These are phyloP conservation scores for Cistogaster globosa DNA, from an alignment of 2,888 invertebrate genomes.

Conservation along the genomic window DNA sequence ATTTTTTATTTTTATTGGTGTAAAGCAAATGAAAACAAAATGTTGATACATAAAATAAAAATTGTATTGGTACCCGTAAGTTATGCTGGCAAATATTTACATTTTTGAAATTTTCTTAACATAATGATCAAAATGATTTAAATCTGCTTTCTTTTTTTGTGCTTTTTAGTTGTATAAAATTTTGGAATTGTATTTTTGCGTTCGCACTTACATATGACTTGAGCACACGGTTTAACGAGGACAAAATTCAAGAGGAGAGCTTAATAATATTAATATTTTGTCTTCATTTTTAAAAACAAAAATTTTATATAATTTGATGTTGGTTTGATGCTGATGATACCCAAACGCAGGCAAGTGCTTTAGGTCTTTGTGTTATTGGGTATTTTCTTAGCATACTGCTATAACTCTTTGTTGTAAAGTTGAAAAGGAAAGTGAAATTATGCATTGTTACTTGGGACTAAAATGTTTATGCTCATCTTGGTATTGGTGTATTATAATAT, in stretches of 20 bases:
- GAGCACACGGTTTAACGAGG: conserved; percentile 16
- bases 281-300: not conserved
- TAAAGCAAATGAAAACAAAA: conserved; percentile 48
- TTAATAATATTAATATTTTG: not conserved
- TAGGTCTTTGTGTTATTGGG: too few relatives aligned
- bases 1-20: conserved; percentile 1
- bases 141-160: too few relatives aligned
- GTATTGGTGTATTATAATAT: conserved; percentile 51
- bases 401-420: conserved; percentile 61
- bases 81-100: conserved; percentile 71
- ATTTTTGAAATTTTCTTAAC: conserved; percentile 69
- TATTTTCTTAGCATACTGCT: too few relatives aligned
- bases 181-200: conserved; percentile 7
- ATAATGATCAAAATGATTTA: conserved; percentile 67
- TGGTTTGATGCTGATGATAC: conserved; percentile 45
- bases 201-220: conserved; percentile 22
- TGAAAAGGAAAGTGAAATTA: conserved; percentile 70
- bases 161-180: too few relatives aligned
- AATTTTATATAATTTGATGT: conserved; percentile 25
- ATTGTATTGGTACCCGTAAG: conserved; percentile 51
- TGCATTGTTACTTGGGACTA: conserved; percentile 14
- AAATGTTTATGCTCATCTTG: conserved; percentile 4
- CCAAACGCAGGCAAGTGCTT: conserved; percentile 70
- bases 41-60: conserved; percentile 5
- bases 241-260: conserved; percentile 17